These are phyloP conservation scores for Bubalus kerabau DNA, from an alignment of 2,113 vertebrate species.

Conservation along the genomic window DNA sequence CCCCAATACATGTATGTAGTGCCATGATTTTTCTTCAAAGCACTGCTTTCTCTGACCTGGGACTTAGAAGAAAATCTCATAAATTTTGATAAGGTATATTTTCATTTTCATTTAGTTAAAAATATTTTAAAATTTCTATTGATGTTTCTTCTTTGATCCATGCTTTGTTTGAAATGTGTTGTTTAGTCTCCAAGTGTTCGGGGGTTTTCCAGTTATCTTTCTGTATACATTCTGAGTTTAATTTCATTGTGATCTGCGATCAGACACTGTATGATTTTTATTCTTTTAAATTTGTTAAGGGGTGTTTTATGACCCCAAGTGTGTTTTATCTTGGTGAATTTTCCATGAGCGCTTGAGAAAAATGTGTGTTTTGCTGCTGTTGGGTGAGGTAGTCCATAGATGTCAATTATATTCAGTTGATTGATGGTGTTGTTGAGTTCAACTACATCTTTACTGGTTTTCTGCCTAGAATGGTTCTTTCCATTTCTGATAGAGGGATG, in stretches of 20 bases:
- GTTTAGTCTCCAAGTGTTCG: background rate
- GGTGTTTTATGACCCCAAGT: background rate
- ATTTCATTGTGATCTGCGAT: background rate
- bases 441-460: background rate
- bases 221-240: background rate
- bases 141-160: background rate
- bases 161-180: background rate
- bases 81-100: background rate
- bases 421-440: background rate
- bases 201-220: background rate
- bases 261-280: background rate
- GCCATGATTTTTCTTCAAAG: background rate
- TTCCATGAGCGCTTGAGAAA: background rate
- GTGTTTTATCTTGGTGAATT: background rate
- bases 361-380: background rate
- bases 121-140: background rate
- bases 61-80: background rate
- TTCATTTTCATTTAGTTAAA: background rate
- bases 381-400: background rate
- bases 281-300: background rate
- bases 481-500: background rate
- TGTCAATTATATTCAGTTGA: background rate
- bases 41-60: background rate
- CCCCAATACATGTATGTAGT: background rate
- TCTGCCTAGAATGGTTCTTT: background rate